phyloP scores from a whole-genome alignment of 2,888 invertebrate species.

The Lathronympha strigana region DNA sequence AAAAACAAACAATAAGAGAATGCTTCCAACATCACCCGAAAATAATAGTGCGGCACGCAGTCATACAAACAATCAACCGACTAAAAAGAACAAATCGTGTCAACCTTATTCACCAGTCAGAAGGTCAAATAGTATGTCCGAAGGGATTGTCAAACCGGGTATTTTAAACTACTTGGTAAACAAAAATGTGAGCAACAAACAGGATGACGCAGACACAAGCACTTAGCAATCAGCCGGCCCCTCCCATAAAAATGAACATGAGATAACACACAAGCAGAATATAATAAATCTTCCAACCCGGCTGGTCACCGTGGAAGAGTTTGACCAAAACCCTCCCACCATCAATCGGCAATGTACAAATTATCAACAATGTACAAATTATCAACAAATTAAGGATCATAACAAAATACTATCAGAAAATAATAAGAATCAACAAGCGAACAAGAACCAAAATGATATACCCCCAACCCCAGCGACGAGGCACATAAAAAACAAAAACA shows the following conservation, averaged over 20 bases:
- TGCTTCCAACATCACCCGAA: conserved; percentile 9
- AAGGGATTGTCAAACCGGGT: no score
- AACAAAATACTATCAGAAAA: no score
- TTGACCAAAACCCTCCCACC: no score
- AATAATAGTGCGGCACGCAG: neutral
- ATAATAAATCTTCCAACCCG: conserved; percentile 40
- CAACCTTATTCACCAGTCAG: neutral
- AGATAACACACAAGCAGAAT: neutral
- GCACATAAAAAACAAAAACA: no score
- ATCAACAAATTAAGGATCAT: no score
- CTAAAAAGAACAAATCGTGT: conserved; percentile 25
- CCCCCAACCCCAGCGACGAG: conserved; percentile 30
- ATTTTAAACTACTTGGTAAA: conserved; percentile 21
- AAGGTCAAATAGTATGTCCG: conserved; percentile 14
- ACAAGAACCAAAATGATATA: conserved; percentile 42
- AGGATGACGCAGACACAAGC: conserved; percentile 31
- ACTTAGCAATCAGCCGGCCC: conserved; percentile 28
- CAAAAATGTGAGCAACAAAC: neutral
- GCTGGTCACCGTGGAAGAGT: no score
- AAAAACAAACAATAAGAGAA: conserved; percentile 13
- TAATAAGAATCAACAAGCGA: no score
- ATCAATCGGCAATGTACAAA: no score
- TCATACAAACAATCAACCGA: neutral
- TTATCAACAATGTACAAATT: no score
- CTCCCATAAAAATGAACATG: conserved; percentile 16